Evolutionary conservation across 2,888 invertebrate genomes (phyloP).

Genomic region (Mechanitis mazaeus): DNA sequence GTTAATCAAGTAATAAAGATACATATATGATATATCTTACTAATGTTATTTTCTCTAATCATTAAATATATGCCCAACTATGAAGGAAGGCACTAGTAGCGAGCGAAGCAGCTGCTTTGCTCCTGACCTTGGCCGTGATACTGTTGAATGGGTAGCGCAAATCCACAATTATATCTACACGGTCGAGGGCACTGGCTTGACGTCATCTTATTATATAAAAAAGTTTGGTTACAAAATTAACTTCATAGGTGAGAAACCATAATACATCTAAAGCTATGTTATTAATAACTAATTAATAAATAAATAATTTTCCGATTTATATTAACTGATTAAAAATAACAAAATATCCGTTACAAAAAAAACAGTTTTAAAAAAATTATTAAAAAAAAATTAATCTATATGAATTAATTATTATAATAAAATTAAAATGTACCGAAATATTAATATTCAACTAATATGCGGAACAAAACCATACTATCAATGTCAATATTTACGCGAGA

Average conservation of each 20-base stretch:
- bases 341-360: no score
- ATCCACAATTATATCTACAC: slow-evolving; percentile 65
- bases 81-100: slow-evolving; percentile 14
- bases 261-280: no score
- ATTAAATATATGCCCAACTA: slow-evolving; percentile 1
- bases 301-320: no score
- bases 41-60: not conserved
- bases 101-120: slow-evolving; percentile 29
- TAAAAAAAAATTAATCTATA: no score
- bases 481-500: slow-evolving; percentile 41
- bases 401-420: no score
- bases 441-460: not conserved
- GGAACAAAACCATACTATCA: slow-evolving; percentile 15
- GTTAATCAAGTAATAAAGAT: no score
- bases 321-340: no score
- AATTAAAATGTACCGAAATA: not conserved
- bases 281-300: no score
- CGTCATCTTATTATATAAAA: slow-evolving; percentile 31
- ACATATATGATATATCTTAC: no score
- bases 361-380: no score
- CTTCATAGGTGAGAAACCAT: no score
- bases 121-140: slow-evolving; percentile 68
- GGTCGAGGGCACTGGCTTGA: slow-evolving; percentile 54
- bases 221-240: no score
- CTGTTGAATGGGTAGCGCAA: slow-evolving; percentile 55